Evolutionary conservation across 2,888 invertebrate species (phyloP).

Genomic region (Nephrocerus scutellatus): DNA sequence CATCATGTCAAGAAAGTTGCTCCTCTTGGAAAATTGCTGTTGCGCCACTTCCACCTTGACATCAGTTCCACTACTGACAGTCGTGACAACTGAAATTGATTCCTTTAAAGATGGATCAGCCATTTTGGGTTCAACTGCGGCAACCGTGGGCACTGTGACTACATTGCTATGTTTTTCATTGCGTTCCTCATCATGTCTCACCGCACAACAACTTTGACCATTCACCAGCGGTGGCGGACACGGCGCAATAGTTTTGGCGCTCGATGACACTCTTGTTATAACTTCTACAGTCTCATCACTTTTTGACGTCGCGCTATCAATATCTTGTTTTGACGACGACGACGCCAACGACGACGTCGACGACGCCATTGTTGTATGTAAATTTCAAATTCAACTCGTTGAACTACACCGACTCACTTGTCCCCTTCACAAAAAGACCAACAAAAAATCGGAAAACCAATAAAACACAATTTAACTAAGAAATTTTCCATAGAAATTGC

Average conservation of each 20-base stretch:
- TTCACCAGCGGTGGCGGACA: constrained; percentile 1
- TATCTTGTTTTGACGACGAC: constrained; percentile 24
- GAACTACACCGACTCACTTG: constrained; percentile 17
- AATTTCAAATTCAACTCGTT: constrained; percentile 22
- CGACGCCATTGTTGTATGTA: constrained; percentile 25
- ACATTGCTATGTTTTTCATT: constrained; percentile 21
- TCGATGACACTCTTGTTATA: neutral
- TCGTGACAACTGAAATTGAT: no score
- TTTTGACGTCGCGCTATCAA: constrained; percentile 19
- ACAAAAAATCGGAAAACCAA: constrained; percentile 22
- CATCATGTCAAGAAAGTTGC: no score
- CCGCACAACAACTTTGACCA: constrained; percentile 16
- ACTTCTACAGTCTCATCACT: constrained; percentile 13
- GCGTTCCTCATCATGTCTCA: no score
- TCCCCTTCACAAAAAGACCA: constrained; percentile 21
- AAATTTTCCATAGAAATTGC: no score
- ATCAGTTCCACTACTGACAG: no score
- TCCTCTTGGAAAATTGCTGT: constrained; percentile 22
- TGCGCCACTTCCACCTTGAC: constrained; percentile 18
- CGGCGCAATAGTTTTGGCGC: neutral
- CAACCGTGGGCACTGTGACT: no score
- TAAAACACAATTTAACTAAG: no score
- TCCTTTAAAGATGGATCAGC: constrained; percentile 22
- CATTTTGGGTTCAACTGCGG: constrained; percentile 24
- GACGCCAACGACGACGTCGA: constrained; percentile 20